Percentiles rank a stretch among this genome's conserved stretches.
Evolutionary conservation across 2,888 invertebrate species (phyloP).

Genomic region (Scelioninae gen. 1): DNA sequence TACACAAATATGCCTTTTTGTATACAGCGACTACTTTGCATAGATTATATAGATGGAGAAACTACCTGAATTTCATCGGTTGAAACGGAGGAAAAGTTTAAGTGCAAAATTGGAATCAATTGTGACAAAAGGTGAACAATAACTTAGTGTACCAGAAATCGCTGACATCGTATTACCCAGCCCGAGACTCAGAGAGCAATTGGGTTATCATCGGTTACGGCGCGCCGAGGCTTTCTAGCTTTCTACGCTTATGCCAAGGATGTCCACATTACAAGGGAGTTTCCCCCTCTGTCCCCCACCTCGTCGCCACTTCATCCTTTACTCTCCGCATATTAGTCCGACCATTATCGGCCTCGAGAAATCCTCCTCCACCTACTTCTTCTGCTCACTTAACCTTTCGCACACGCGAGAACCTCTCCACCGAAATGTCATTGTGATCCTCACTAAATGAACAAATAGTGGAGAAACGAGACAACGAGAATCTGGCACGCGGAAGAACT

Average conservation of each 20-base stretch:
- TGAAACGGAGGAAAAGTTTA: no score
- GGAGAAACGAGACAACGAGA: constrained; percentile 21
- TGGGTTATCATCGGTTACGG: constrained; percentile 76
- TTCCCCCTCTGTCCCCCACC: constrained; percentile 42
- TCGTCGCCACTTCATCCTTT: constrained; percentile 31
- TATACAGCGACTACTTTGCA: no score
- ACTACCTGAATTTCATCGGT: no score
- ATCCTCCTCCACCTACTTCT: constrained; percentile 66
- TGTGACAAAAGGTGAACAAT: no score
- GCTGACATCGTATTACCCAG: constrained; percentile 62
- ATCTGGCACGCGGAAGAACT: constrained; percentile 52
- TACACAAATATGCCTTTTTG: no score
- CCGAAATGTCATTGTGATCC: constrained; percentile 58
- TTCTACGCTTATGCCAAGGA: constrained; percentile 79
- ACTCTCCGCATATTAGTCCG: constrained; percentile 71
- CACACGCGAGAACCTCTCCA: constrained; percentile 51
- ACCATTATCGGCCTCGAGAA: constrained; percentile 69
- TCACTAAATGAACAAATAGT: constrained; percentile 10
- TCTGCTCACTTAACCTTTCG: constrained; percentile 61
- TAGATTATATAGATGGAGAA: no score
- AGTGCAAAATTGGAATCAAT: no score
- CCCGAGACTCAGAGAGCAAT: constrained; percentile 66
- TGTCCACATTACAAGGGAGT: constrained; percentile 76
- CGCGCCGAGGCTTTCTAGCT: constrained; percentile 77
- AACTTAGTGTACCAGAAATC: constrained; percentile 62